Evolutionary conservation across 1,140 invertebrate species (phyloP), one percentile per base, ranked within the genome.

Genomic region (Eupeodes corollae): DNA sequence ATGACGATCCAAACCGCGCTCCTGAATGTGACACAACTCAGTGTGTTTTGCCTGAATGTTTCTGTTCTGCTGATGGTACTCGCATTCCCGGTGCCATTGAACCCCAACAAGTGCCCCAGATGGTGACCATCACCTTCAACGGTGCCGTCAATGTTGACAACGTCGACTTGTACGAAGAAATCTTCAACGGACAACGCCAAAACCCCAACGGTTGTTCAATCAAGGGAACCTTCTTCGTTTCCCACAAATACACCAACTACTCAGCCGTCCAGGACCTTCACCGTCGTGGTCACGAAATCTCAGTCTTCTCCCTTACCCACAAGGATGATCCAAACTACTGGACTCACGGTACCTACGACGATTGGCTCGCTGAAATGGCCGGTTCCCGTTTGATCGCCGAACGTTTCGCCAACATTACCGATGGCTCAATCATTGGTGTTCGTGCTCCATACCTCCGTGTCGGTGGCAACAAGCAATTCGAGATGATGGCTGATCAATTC

Each of bases 181-280:
- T 92, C 52, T 92, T 92, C 74, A 90, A 86, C 60, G 87, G 86
- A 3, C 78, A 83, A 55, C 76, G 87, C 13, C 79, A 80, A 56
- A 94, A 94, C 63, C 88, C 91, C 14, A 96, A 97, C 66, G 88
- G 92, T 18, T 98, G 93, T 64, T 86, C 91, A 57, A 89, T 95
- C 62, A 80, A 83, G 52, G 87, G 88, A 51, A 97, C 91, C 6
- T 95, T 95, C 78, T 98, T 97, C 68, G 84, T 94, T 0, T 92
- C 89, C 1, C 91, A 97, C 75, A 92, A 94, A 63, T 96, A 92
- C 70, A 91, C 88, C 42, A 95, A 97, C 69, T 97, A 97, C 62
- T 91, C 90, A 10, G 86, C 89, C 6, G 82, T 95, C 2, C 89
- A 90, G 71, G 91, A 93, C 70, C 75, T 97, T 43, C 91, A 95